Evolutionary conservation across 2,888 invertebrate species (phyloP).

Genomic region (Creontiades dilutus): DNA sequence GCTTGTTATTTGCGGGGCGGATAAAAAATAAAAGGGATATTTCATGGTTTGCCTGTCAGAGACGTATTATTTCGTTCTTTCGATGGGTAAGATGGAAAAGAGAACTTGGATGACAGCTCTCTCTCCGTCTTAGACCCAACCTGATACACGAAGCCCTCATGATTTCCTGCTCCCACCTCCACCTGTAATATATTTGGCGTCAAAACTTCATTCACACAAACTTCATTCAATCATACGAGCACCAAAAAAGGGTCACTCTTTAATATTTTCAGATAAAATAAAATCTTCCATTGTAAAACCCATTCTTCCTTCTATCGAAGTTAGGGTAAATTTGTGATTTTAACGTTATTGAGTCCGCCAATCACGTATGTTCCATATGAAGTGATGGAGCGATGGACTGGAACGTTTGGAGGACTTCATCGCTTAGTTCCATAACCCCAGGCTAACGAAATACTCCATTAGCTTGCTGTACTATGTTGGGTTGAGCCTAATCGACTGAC

Average conservation of each 20-base stretch:
- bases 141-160: not conserved
- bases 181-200: not conserved
- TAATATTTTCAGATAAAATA: too few relatives aligned
- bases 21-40: constrained; percentile 22
- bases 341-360: too few relatives aligned
- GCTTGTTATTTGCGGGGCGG: not conserved
- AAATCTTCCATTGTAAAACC: too few relatives aligned
- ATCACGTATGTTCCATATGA: too few relatives aligned
- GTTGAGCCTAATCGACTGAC: too few relatives aligned
- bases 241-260: not conserved
- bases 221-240: not conserved
- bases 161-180: not conserved
- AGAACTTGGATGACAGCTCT: not conserved
- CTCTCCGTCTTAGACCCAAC: not conserved
- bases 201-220: not conserved
- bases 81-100: not conserved
- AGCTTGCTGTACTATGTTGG: too few relatives aligned
- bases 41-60: constrained; percentile 17
- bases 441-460: too few relatives aligned
- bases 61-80: not conserved
- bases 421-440: too few relatives aligned
- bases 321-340: too few relatives aligned
- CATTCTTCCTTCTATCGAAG: too few relatives aligned
- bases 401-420: too few relatives aligned
- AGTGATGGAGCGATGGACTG: too few relatives aligned